Evolutionary conservation across 2,797 vertebrate genomes (phyloP).

Genomic region (Florisuga fusca): DNA sequence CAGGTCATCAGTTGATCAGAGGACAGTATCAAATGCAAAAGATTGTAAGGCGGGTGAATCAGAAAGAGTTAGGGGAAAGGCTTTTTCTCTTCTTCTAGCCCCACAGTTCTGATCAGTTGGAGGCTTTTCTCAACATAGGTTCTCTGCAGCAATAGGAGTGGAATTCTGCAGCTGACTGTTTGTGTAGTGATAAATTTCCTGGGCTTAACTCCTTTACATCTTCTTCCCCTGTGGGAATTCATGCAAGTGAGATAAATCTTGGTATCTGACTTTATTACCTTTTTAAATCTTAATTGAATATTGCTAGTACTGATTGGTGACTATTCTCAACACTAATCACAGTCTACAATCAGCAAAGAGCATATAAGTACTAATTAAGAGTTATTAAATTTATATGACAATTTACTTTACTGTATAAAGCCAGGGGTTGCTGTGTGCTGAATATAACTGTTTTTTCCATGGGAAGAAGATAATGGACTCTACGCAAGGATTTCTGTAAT

Average conservation of each 20-base stretch:
- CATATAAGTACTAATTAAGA: background rate
- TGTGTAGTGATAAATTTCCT: slow-evolving; percentile 1
- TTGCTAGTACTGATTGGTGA: background rate
- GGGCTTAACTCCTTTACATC: slow-evolving; percentile 51
- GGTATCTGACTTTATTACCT: background rate
- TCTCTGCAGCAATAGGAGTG: background rate
- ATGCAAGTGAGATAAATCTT: background rate
- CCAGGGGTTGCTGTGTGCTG: background rate
- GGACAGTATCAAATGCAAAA: background rate
- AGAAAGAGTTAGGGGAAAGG: background rate
- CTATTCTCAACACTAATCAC: background rate
- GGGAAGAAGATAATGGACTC: background rate
- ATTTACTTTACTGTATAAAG: background rate
- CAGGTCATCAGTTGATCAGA: background rate
- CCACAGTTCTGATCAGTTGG: background rate
- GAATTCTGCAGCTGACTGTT: slow-evolving; percentile 34
- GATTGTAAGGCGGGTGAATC: background rate
- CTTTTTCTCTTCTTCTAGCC: background rate
- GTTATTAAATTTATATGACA: background rate
- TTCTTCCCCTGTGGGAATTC: slow-evolving; percentile 10
- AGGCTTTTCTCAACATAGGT: background rate
- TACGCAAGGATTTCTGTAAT: background rate
- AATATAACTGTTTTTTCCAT: background rate
- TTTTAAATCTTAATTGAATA: slow-evolving; percentile 25
- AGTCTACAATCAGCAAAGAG: slow-evolving; percentile 12